phyloP scores from a whole-genome alignment of 2,888 invertebrate genomes.

The Erannis defoliaria region DNA sequence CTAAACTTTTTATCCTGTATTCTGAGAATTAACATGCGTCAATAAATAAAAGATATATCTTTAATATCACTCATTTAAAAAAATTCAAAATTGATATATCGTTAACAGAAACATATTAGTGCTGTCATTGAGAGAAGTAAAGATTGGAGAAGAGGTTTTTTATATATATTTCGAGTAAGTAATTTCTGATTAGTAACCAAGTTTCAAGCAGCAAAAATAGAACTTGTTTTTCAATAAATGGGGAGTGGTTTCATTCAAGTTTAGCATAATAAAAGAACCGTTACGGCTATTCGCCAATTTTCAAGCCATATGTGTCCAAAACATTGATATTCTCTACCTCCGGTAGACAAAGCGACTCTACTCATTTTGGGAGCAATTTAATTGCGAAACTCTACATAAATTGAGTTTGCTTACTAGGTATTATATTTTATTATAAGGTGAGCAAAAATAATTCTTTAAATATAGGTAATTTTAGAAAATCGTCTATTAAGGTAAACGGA shows the following conservation, averaged over 20 bases:
- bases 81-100: not conserved
- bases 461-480: too few species aligned
- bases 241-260: not conserved
- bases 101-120: slow-evolving; percentile 5
- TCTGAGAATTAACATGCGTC: slow-evolving; percentile 16
- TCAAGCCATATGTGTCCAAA: slow-evolving; percentile 14
- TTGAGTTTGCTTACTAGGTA: not conserved
- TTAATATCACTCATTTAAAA: too few species aligned
- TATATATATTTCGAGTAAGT: not conserved
- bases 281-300: slow-evolving; percentile 28
- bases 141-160: too few species aligned
- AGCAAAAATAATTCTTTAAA: too few species aligned
- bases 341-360: slow-evolving; percentile 36
- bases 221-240: not conserved
- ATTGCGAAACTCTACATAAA: slow-evolving; percentile 4
- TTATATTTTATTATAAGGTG: too few species aligned
- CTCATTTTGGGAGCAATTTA: slow-evolving; percentile 40
- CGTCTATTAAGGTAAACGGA: too few species aligned
- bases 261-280: slow-evolving; percentile 24
- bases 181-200: not conserved
- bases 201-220: not conserved
- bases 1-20: slow-evolving; percentile 22
- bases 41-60: slow-evolving; percentile 1
- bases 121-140: not conserved
- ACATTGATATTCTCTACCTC: slow-evolving; percentile 34